phyloP scores from a whole-genome alignment of 2,888 invertebrate species.

The Cephalotes varians region DNA sequence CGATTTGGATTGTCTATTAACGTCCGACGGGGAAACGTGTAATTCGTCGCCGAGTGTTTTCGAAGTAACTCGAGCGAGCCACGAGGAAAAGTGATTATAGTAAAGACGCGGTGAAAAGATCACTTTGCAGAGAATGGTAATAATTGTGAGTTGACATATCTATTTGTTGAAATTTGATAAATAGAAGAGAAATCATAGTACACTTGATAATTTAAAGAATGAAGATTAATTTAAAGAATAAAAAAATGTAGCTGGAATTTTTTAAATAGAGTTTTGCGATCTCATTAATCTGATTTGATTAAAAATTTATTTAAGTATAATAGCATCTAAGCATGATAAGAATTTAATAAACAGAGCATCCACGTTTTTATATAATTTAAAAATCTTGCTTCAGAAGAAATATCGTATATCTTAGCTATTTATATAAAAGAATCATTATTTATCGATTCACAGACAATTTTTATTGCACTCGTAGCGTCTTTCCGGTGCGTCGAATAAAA shows the following conservation, averaged over 20 bases:
- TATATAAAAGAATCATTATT: background rate
- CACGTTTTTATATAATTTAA: background rate
- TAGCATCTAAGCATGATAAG: background rate
- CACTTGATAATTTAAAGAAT: background rate
- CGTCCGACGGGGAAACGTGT: slow-evolving; percentile 53
- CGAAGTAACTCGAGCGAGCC: slow-evolving; percentile 45
- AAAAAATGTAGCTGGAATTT: background rate
- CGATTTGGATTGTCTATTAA: slow-evolving; percentile 65
- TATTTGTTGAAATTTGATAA: background rate
- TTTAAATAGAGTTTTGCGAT: background rate
- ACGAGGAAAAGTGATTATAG: slow-evolving; percentile 23
- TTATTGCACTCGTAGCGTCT: background rate
- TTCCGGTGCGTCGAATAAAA: slow-evolving; percentile 60
- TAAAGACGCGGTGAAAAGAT: slow-evolving; percentile 33
- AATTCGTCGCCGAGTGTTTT: slow-evolving; percentile 49
- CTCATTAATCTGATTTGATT: background rate
- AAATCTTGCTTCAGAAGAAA: background rate
- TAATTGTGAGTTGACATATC: background rate
- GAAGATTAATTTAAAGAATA: background rate
- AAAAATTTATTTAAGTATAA: background rate
- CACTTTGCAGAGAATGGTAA: slow-evolving; percentile 29
- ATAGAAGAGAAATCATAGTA: background rate
- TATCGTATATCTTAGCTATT: background rate
- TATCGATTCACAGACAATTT: background rate
- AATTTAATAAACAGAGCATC: background rate